Evolutionary conservation across 2,113 vertebrate species (phyloP), one percentile per base, ranked within the genome.

Genomic region (Oreochromis niloticus): DNA sequence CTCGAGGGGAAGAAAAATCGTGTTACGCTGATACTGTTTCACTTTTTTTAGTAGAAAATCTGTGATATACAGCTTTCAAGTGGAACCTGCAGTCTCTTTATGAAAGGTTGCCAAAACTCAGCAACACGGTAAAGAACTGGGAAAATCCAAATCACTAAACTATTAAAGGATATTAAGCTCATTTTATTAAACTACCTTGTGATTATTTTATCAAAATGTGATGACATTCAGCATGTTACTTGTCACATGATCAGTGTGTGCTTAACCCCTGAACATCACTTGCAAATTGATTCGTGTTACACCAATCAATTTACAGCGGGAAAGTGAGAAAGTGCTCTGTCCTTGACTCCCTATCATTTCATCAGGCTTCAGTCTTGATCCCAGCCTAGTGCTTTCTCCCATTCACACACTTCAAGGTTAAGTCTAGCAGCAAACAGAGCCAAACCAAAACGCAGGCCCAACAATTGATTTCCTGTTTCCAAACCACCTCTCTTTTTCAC

Each of bases 391-490:
- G 55, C 8, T 79, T 73, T 57, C 68, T 71, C 39, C 73, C 78
- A 78, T 79, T 55, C 52, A 50, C 48, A 84, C 56, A 78, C 78
- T 59, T 54, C 11, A 24, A 90, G 66, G 82, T 93, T 61, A 82
- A 91, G 30, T 86, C 88, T 87, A 84, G 90, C 83, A 14, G 39
- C 86, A 95, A 96, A 96, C 63, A 94, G 80, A 93, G 91, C 14
- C 6, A 85, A 86, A 57, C 75, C 84, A 86, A 88, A 89, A 85
- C 4, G 27, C 88, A 75, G 54, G 85, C 91, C 75, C 82, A 91
- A 95, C 92, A 92, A 96, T 94, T 84, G 85, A 96, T 93, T 92
- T 96, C 95, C 95, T 96, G 94, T 94, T 95, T 94, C 88, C 82
- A 90, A 82, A 88, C 91, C 91, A 84, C 90, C 93, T 92, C 90